Percentiles rank a stretch among this genome's conserved stretches.
These are phyloP conservation scores for Lasioglossum vierecki DNA, from an alignment of 2,888 invertebrate species.

Conservation along the genomic window DNA sequence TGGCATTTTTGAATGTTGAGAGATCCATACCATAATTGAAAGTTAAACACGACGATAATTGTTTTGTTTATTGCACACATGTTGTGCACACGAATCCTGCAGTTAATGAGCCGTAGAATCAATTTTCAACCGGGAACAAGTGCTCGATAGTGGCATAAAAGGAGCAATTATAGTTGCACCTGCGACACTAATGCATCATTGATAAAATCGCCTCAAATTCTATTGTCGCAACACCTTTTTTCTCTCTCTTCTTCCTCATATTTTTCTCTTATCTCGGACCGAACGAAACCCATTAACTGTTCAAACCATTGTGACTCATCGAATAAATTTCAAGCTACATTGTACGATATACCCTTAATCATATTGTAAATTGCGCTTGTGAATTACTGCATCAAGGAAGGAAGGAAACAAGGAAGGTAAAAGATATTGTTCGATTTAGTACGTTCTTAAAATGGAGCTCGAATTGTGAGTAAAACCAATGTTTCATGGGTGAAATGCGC, in stretches of 20 bases:
- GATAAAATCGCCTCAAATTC: not conserved
- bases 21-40: too few relatives aligned
- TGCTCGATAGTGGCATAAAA: not conserved
- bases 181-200: not conserved
- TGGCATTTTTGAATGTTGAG: too few relatives aligned
- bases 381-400: too few relatives aligned
- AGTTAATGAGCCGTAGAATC: not conserved
- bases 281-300: constrained; percentile 17
- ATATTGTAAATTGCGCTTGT: not conserved
- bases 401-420: too few relatives aligned
- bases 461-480: not conserved
- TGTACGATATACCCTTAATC: not conserved
- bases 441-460: too few relatives aligned
- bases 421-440: too few relatives aligned
- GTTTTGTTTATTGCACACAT: not conserved
- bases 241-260: not conserved
- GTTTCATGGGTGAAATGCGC: not conserved
- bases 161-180: not conserved
- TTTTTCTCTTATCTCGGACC: constrained; percentile 24
- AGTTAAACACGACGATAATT: too few relatives aligned
- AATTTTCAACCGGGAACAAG: not conserved
- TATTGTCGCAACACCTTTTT: not conserved
- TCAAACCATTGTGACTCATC: constrained; percentile 23
- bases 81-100: not conserved
- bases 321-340: constrained; percentile 7